Evolutionary conservation across 2,113 vertebrate species (phyloP), one percentile per base, ranked within the genome.

Genomic region (Micronycteris hirsuta): DNA sequence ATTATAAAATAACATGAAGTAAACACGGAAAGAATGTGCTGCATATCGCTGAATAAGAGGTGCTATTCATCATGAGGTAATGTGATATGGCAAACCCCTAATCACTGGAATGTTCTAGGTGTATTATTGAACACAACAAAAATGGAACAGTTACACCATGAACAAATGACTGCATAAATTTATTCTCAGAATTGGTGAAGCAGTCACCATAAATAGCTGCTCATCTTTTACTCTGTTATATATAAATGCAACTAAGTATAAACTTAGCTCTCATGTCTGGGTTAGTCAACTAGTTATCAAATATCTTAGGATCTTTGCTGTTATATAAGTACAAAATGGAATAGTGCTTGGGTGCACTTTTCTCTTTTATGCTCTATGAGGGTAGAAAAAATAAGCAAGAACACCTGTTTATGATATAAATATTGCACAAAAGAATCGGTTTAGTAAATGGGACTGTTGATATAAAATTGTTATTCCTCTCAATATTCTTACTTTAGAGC

Each of bases 171-270:
- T 91, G 74, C 74, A 93, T 70, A 84, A 89, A 93, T 95, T 96
- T 97, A 97, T 97, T 97, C 83, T 91, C 91, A 97, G 97, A 96
- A 93, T 86, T 45, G 58, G 65, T 97, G 97, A 97, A 96, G 91
- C 78, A 95, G 70, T 77, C 63, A 68, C 58, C 86, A 63, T 82
- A 92, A 98, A 97, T 98, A 98, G 68, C 63, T 70, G 80, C 67
- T 77, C 58, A 52, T 94, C 49, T 95, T 96, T 96, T 96, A 36
- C 80, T 89, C 74, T 92, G 94, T 86, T 88, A 89, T 92, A 87
- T 96, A 96, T 96, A 97, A 97, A 93, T 94, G 19, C 31, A 82
- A 71, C 88, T 96, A 97, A 97, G 54, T 91, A 63, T 80, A 97
- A n/a, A 91, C 20, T 76, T 91, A 49, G 54, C 63, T 90, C 31